Percentiles rank a stretch among this genome's conserved stretches.
phyloP scores from a whole-genome alignment of 2,113 vertebrate genomes.

The Periophthalmus modestus region DNA sequence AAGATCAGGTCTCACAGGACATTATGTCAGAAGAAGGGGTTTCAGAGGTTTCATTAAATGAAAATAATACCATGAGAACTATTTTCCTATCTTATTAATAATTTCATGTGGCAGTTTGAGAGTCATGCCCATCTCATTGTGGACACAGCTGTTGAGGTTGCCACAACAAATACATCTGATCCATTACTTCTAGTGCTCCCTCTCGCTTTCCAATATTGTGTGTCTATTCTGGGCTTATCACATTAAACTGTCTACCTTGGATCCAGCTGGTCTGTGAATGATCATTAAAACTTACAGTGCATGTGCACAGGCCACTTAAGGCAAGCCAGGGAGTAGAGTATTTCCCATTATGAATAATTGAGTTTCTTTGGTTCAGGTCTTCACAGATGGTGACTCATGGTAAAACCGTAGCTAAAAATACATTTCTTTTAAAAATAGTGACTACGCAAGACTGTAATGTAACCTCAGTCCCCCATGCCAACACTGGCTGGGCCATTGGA shows the following conservation, averaged over 20 bases:
- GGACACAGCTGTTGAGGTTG: conserved; percentile 30
- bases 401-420: conserved; percentile 40
- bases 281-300: conserved; percentile 10
- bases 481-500: conserved; percentile 24
- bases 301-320: conserved; percentile 17
- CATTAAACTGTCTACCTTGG: conserved; percentile 25
- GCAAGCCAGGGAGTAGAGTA: conserved; percentile 6
- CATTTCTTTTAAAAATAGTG: conserved; percentile 22
- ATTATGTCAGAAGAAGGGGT: neutral
- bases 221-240: conserved; percentile 32
- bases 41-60: neutral
- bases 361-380: conserved; percentile 26
- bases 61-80: neutral
- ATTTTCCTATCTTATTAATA: neutral
- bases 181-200: neutral
- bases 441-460: conserved; percentile 18
- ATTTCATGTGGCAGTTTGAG: no score
- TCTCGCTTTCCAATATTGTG: neutral
- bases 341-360: conserved; percentile 48
- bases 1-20: neutral
- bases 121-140: conserved; percentile 7
- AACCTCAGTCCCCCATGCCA: neutral
- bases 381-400: conserved; percentile 32
- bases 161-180: conserved; percentile 59
- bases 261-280: conserved; percentile 2